A percentile compares a stretch with the other conserved stretches of the same genome.
Evolutionary conservation across 92 coral and sea anemone species (phyloP).

Genomic region (Bergia sp.): DNA sequence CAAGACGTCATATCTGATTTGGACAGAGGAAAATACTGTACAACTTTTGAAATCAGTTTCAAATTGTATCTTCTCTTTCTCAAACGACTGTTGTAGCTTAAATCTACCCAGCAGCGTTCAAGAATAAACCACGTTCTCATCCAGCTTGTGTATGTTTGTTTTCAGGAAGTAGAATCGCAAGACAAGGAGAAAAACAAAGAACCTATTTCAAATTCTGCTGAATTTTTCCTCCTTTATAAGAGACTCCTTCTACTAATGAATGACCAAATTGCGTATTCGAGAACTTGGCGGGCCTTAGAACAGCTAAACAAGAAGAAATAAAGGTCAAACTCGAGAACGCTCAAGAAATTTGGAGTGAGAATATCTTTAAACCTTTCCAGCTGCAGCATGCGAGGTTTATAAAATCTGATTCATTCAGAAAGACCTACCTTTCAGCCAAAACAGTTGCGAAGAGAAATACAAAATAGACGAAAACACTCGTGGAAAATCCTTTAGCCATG

Average conservation of each 20-base stretch:
- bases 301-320: too few species aligned
- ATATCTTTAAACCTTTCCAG: too few species aligned
- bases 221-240: too few species aligned
- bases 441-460: neutral
- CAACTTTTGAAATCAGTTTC: neutral
- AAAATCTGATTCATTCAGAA: neutral
- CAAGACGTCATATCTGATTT: neutral
- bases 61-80: neutral
- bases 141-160: neutral
- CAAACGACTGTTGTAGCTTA: neutral
- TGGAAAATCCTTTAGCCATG: neutral
- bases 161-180: neutral
- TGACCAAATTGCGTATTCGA: too few species aligned
- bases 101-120: neutral
- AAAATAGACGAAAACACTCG: neutral
- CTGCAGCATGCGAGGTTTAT: neutral
- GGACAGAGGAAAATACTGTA: neutral
- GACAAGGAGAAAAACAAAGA: neutral
- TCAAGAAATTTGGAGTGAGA: too few species aligned
- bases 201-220: too few species aligned
- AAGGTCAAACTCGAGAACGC: too few species aligned
- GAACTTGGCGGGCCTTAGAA: too few species aligned
- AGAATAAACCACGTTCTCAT: too few species aligned
- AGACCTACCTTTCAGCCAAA: constrained; percentile 17
- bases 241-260: too few species aligned